These are phyloP conservation scores for Sisor rabdophorus DNA, from an alignment of 2,113 vertebrate genomes.

Conservation along the genomic window DNA sequence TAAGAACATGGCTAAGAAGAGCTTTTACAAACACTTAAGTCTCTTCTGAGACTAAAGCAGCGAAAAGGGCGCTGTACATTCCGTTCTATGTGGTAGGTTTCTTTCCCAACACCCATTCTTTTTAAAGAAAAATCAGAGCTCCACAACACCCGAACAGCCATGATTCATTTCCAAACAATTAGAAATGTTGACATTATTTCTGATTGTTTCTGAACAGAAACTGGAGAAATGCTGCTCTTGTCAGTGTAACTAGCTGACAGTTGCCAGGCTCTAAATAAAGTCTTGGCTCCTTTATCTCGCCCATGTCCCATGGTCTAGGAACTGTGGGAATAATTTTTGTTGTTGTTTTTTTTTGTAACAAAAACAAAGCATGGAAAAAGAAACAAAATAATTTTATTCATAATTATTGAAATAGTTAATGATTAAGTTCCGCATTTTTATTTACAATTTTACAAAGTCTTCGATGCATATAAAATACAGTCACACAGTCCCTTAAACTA, in stretches of 20 bases:
- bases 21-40: neutral
- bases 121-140: neutral
- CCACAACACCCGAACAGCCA: constrained; percentile 15
- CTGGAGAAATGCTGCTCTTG: neutral
- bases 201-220: neutral
- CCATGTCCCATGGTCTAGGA: neutral
- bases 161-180: neutral
- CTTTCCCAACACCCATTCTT: constrained; percentile 1
- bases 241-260: neutral
- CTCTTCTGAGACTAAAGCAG: neutral
- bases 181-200: neutral
- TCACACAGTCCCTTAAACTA: too few species aligned
- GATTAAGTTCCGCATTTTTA: too few species aligned
- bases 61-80: neutral
- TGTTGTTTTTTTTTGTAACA: too few species aligned
- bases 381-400: too few species aligned
- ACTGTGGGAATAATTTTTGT: constrained; percentile 43
- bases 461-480: too few species aligned
- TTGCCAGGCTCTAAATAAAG: neutral
- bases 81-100: neutral
- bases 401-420: too few species aligned
- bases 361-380: too few species aligned
- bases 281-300: neutral
- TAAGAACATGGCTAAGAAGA: constrained; percentile 5
- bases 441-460: too few species aligned